These are phyloP conservation scores for Phrynocephalus guinanensis DNA, from an alignment of 2,797 vertebrate genomes.

Conservation along the genomic window DNA sequence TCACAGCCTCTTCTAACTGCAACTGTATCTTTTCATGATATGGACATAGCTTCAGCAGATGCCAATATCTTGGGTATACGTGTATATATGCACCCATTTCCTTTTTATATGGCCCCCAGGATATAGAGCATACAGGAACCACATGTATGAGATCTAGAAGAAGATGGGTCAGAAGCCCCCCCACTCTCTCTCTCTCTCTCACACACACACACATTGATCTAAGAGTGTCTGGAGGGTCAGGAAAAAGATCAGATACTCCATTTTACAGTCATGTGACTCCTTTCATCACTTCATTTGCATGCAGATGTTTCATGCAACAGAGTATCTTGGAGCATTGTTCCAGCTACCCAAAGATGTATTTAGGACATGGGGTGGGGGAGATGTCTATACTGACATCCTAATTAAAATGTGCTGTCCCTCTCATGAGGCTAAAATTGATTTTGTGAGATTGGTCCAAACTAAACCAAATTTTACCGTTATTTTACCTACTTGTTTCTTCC, in stretches of 20 bases:
- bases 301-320: background rate
- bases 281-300: background rate
- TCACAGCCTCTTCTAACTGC: conserved; percentile 1
- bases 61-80: background rate
- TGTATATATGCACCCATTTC: background rate
- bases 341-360: background rate
- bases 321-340: background rate
- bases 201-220: background rate
- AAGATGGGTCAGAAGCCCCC: background rate
- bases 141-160: background rate
- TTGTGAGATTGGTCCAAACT: background rate
- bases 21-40: conserved; percentile 9
- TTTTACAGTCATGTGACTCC: background rate
- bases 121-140: background rate
- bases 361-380: background rate
- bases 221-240: background rate
- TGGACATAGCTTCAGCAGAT: conserved; percentile 1
- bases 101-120: background rate
- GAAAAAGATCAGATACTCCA: too few relatives aligned
- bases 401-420: background rate
- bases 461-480: background rate
- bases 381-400: background rate
- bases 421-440: background rate
- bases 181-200: too few relatives aligned
- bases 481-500: background rate